These are phyloP conservation scores for Plodia interpunctella DNA, from an alignment of 1,140 invertebrate genomes.

Conservation along the genomic window DNA sequence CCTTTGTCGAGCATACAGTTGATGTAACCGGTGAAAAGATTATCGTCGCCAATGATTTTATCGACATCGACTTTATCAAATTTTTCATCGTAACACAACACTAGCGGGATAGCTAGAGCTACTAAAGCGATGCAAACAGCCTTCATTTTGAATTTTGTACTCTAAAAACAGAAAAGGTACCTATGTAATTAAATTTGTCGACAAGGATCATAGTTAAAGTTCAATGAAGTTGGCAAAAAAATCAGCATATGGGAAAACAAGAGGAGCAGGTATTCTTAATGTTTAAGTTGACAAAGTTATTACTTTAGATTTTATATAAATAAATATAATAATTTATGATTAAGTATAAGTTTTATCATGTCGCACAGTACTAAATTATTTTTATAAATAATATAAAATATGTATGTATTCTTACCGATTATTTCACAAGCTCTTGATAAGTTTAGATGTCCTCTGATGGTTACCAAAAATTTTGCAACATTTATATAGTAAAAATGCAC, in stretches of 20 bases:
- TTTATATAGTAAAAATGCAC: conserved; percentile 10
- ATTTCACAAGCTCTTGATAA: neutral
- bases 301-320: too few relatives aligned
- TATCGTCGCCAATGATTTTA: conserved; percentile 79
- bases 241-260: too few relatives aligned
- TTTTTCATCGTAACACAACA: conserved; percentile 45
- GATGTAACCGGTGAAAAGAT: conserved; percentile 81
- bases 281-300: too few relatives aligned
- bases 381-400: too few relatives aligned
- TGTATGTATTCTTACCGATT: neutral
- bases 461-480: conserved; percentile 1
- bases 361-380: too few relatives aligned
- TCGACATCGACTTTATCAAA: conserved; percentile 82
- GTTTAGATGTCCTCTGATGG: neutral
- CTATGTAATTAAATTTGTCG: too few relatives aligned
- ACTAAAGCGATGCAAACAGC: conserved; percentile 25
- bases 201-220: too few relatives aligned
- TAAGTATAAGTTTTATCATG: too few relatives aligned
- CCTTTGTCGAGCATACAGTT: conserved; percentile 82
- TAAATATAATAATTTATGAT: too few relatives aligned
- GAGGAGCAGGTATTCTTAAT: too few relatives aligned
- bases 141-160: conserved; percentile 22
- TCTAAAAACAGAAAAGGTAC: too few relatives aligned
- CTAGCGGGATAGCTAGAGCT: conserved; percentile 21
- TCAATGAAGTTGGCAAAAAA: too few relatives aligned